Conservation (phyloP, 2,888 invertebrate species). For the Nesidiocoris tenuis region DNA sequence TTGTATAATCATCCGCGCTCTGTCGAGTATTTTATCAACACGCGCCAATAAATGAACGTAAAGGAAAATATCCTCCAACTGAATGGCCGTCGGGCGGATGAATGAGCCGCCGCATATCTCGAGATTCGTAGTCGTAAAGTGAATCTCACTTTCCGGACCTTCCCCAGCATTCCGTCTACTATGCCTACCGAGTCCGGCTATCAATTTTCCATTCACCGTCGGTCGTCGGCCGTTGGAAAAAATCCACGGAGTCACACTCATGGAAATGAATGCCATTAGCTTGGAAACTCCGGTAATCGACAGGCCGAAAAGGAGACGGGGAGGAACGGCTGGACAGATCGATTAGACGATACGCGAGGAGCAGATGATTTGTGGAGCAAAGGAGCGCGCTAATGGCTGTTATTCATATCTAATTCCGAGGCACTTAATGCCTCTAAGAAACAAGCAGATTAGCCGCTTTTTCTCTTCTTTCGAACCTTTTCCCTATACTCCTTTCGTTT, state of each 20-base stretch:
- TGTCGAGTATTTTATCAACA: too few relatives aligned
- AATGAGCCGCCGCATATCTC: too few relatives aligned
- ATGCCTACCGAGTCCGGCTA: too few relatives aligned
- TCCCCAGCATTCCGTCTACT: too few relatives aligned
- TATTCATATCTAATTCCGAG: slow-evolving; percentile 42
- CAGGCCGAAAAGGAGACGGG: slow-evolving; percentile 34
- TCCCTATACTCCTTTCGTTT: slow-evolving; percentile 6
- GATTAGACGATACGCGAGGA: slow-evolving; percentile 31
- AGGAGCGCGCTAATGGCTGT: slow-evolving; percentile 42
- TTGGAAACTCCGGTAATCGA: slow-evolving; percentile 33
- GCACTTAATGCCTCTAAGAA: slow-evolving; percentile 40
- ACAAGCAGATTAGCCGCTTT: slow-evolving; percentile 41
- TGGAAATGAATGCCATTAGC: slow-evolving; percentile 37
- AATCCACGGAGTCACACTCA: slow-evolving; percentile 13
- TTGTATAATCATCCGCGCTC: too few relatives aligned
- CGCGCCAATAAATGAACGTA: too few relatives aligned
- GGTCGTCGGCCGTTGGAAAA: too few relatives aligned
- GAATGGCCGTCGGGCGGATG: too few relatives aligned
- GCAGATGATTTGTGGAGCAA: slow-evolving; percentile 42
- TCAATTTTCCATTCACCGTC: too few relatives aligned
- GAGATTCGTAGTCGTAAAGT: too few relatives aligned
- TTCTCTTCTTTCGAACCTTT: neutral
- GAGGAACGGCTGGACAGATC: slow-evolving; percentile 29
- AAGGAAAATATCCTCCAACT: too few relatives aligned
- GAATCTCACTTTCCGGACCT: too few relatives aligned